A percentile compares a stretch with the other conserved stretches of the same genome.
Evolutionary conservation across 37 sponge, comb jelly and placozoan species (phyloP).

Genomic region (Cliona cf. orientalis): DNA sequence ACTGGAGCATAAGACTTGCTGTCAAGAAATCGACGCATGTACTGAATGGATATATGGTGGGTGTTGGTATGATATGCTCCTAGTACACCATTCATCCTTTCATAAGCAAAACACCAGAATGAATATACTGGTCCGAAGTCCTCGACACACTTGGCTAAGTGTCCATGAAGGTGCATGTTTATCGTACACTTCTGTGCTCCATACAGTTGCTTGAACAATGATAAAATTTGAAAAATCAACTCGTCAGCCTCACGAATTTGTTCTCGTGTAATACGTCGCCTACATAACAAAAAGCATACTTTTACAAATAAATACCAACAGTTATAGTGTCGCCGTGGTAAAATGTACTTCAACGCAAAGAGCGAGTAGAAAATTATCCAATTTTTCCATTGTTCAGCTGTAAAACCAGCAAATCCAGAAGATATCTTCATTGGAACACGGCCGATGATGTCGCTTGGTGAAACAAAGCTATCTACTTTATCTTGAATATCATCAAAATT

Average conservation of each 20-base stretch:
- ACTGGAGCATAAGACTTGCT: neutral
- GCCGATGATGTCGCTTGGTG: slow-evolving; percentile 33
- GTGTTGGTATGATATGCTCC: slow-evolving; percentile 11
- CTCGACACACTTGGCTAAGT: slow-evolving; percentile 21
- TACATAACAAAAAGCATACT: slow-evolving; percentile 36
- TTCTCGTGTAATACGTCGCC: neutral
- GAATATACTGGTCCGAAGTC: slow-evolving; percentile 49
- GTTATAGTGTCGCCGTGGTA: slow-evolving; percentile 12
- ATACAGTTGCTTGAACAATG: neutral
- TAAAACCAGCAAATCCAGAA: slow-evolving; percentile 56
- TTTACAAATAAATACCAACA: slow-evolving; percentile 67
- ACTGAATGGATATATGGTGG: neutral
- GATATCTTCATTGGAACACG: slow-evolving; percentile 52
- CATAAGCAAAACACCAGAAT: slow-evolving; percentile 57
- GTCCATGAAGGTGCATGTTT: slow-evolving; percentile 44
- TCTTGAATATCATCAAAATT: slow-evolving; percentile 33
- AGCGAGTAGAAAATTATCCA: slow-evolving; percentile 45
- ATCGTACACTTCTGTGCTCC: slow-evolving; percentile 3
- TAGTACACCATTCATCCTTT: slow-evolving; percentile 50
- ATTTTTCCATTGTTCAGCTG: slow-evolving; percentile 69
- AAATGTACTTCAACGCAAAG: slow-evolving; percentile 11
- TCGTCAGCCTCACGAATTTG: neutral
- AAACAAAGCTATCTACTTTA: slow-evolving; percentile 5
- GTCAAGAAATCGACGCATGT: slow-evolving; percentile 1
- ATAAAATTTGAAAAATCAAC: neutral